These are phyloP conservation scores for Eupithecia dodoneata DNA, from an alignment of 2,888 invertebrate genomes.

Conservation along the genomic window DNA sequence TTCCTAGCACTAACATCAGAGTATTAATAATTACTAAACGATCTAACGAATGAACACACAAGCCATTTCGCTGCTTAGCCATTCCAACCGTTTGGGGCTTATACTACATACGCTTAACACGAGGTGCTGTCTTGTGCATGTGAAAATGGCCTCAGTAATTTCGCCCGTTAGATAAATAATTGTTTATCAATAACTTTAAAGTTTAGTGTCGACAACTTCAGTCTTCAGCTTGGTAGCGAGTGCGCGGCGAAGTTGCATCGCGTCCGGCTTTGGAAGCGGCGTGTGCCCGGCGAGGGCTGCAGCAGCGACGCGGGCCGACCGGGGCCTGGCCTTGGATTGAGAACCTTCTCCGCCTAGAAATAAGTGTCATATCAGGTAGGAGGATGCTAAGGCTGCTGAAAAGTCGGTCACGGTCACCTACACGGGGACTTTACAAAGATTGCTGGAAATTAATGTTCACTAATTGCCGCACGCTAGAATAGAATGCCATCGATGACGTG, in stretches of 20 bases:
- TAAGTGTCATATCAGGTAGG: background rate
- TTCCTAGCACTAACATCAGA: background rate
- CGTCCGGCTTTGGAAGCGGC: constrained; percentile 78
- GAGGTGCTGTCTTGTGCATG: background rate
- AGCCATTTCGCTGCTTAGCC: background rate
- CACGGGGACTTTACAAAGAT: background rate
- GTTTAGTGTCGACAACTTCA: constrained; percentile 89
- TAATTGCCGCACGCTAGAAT: background rate
- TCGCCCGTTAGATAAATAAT: background rate
- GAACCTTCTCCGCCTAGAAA: constrained; percentile 84
- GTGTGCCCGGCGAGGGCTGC: constrained; percentile 85
- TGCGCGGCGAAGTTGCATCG: constrained; percentile 91
- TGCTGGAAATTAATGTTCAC: background rate
- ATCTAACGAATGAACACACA: background rate
- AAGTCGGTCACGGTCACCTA: background rate
- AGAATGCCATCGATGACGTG: background rate
- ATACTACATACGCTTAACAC: background rate
- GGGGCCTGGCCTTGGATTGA: constrained; percentile 83
- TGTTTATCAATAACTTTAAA: constrained; percentile 41
- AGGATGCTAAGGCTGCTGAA: background rate
- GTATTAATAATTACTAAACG: background rate
- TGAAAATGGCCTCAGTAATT: background rate
- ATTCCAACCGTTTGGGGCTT: background rate
- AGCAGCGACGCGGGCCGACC: constrained; percentile 90
- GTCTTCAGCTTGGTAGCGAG: constrained; percentile 93